A percentile compares a stretch with the other conserved stretches of the same genome.
These are phyloP conservation scores for Polyploca ridens DNA, from an alignment of 2,888 invertebrate species.

Conservation along the genomic window DNA sequence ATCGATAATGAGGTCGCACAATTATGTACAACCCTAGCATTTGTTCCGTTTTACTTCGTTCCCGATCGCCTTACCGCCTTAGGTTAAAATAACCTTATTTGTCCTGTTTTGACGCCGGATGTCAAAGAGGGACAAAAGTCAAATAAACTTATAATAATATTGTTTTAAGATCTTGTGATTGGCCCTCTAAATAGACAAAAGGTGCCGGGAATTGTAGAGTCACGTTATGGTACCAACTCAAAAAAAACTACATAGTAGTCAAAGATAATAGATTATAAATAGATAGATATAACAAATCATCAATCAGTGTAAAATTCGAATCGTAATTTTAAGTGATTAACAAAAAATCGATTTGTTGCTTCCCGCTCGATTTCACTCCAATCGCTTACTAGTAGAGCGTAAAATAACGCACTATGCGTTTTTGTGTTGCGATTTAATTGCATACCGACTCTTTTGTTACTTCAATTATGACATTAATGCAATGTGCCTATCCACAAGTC, in stretches of 20 bases:
- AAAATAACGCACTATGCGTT: constrained; percentile 8
- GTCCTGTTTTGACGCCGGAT: too few species aligned
- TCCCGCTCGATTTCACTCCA: constrained; percentile 7
- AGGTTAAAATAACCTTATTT: too few species aligned
- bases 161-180: too few species aligned
- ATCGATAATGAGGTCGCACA: neutral
- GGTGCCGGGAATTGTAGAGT: too few species aligned
- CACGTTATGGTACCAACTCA: too few species aligned
- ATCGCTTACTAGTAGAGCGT: constrained; percentile 3
- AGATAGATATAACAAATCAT: neutral
- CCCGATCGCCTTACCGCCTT: too few species aligned
- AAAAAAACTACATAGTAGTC: too few species aligned
- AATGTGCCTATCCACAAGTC: neutral
- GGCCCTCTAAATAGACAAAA: too few species aligned
- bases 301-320: neutral
- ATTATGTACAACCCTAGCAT: neutral
- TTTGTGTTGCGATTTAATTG: neutral
- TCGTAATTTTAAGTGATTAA: neutral
- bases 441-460: constrained; percentile 2
- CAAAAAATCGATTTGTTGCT: neutral
- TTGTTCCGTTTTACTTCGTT: too few species aligned
- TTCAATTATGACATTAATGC: neutral
- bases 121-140: too few species aligned
- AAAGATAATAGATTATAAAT: neutral
- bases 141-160: too few species aligned